Conservation (phyloP, 2,888 invertebrate genomes). For the Agrochola lota region DNA sequence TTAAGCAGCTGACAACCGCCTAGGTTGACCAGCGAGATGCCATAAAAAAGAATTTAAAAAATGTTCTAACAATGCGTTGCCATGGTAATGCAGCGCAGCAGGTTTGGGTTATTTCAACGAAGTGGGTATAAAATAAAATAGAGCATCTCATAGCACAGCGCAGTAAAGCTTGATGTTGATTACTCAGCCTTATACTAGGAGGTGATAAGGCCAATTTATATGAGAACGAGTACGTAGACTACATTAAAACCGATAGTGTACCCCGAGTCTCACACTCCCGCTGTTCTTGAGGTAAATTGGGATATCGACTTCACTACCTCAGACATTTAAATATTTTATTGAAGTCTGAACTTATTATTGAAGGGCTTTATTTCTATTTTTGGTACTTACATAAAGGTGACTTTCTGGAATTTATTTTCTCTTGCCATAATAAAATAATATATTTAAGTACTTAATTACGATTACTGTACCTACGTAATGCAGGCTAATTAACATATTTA, state of each 20-base stretch:
- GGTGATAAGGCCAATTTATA: slow-evolving; percentile 79
- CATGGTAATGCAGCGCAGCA: too few species aligned
- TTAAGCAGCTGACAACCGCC: too few species aligned
- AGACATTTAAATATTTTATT: slow-evolving; percentile 20
- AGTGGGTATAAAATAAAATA: background rate
- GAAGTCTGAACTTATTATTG: slow-evolving; percentile 7
- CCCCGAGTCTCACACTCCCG: slow-evolving; percentile 38
- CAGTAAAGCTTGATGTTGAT: background rate
- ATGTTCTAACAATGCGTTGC: background rate
- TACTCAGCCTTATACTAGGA: slow-evolving; percentile 66
- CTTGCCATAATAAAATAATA: background rate
- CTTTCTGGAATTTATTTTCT: background rate
- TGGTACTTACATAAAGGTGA: too few species aligned
- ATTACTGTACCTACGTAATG: background rate
- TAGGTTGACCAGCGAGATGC: too few species aligned
- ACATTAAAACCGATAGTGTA: slow-evolving; percentile 69
- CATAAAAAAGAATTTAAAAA: too few species aligned
- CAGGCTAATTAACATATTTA: background rate
- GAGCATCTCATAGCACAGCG: background rate
- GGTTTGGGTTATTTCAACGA: background rate
- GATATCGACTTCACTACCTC: slow-evolving; percentile 32
- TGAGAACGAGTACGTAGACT: slow-evolving; percentile 60
- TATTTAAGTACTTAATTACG: background rate
- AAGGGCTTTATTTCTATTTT: background rate
- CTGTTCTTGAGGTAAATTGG: slow-evolving; percentile 34